A percentile compares a stretch with the other conserved stretches of the same genome.
These are phyloP conservation scores for Drosophila aldrichi DNA, from an alignment of 2,888 invertebrate species.

Conservation along the genomic window DNA sequence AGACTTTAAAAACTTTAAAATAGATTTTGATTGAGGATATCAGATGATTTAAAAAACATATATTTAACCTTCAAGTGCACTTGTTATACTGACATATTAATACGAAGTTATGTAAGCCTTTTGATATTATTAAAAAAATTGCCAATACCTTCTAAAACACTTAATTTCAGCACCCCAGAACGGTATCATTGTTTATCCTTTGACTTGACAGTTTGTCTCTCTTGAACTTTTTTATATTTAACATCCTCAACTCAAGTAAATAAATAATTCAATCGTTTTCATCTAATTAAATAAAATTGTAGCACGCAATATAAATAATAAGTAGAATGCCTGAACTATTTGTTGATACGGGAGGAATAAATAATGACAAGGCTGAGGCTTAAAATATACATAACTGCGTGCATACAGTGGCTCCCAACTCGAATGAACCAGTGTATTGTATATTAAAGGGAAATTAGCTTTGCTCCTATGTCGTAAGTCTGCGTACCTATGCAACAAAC, in stretches of 20 bases:
- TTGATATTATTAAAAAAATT: background rate
- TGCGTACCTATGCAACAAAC: background rate
- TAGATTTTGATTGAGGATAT: too few relatives aligned
- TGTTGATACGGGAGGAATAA: background rate
- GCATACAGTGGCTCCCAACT: background rate
- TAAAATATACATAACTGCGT: slow-evolving; percentile 7
- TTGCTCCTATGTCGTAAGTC: too few relatives aligned
- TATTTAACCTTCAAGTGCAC: too few relatives aligned
- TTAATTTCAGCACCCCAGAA: background rate
- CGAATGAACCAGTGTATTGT: background rate
- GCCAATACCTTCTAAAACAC: background rate
- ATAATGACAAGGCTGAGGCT: background rate
- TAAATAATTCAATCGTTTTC: background rate
- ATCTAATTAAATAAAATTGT: background rate
- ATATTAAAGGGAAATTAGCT: background rate
- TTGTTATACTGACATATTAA: too few relatives aligned
- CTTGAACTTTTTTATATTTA: background rate
- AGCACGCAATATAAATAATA: slow-evolving; percentile 7
- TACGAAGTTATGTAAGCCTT: background rate
- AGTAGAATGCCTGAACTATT: background rate
- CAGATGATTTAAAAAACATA: too few relatives aligned
- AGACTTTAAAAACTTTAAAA: too few relatives aligned
- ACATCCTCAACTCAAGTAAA: background rate
- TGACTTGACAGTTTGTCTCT: background rate
- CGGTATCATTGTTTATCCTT: background rate